Evolutionary conservation across 2,888 invertebrate genomes (phyloP).

Genomic region (Platycheirus rosarum): DNA sequence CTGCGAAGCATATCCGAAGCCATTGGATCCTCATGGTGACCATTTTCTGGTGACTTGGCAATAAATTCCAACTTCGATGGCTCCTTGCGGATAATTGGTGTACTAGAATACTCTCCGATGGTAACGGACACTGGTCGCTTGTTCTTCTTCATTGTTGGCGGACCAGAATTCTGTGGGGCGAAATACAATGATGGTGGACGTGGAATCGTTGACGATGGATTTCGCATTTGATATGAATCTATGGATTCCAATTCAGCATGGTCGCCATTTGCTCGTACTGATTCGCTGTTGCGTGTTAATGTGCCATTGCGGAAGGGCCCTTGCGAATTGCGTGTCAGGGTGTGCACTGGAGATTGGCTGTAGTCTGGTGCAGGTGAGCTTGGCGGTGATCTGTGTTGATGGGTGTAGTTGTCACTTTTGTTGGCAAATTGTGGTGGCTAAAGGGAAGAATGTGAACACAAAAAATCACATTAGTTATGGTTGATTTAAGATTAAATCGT

Average conservation of each 20-base stretch:
- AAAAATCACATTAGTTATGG: slow-evolving; percentile 38
- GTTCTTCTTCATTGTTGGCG: slow-evolving; percentile 85
- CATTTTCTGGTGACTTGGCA: slow-evolving; percentile 74
- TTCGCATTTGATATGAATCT: slow-evolving; percentile 89
- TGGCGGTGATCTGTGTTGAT: slow-evolving; percentile 76
- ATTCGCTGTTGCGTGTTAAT: slow-evolving; percentile 72
- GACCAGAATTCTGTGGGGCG: slow-evolving; percentile 84
- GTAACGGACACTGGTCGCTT: slow-evolving; percentile 87
- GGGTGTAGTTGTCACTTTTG: slow-evolving; percentile 72
- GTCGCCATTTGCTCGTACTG: slow-evolving; percentile 80
- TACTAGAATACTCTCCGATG: slow-evolving; percentile 86
- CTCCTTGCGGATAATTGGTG: slow-evolving; percentile 84
- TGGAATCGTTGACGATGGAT: slow-evolving; percentile 85
- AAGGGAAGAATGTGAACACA: neutral
- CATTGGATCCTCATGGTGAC: slow-evolving; percentile 77
- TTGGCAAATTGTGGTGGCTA: slow-evolving; percentile 81
- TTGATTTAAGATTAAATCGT: slow-evolving; percentile 15
- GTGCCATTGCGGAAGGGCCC: slow-evolving; percentile 69
- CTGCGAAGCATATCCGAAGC: slow-evolving; percentile 87
- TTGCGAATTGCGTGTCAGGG: slow-evolving; percentile 62
- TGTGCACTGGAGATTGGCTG: slow-evolving; percentile 76
- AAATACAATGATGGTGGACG: slow-evolving; percentile 89
- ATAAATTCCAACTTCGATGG: slow-evolving; percentile 90
- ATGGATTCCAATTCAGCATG: slow-evolving; percentile 89
- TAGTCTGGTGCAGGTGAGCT: slow-evolving; percentile 79